Base-by-base conservation (phyloP, 1,140 invertebrate species). In the Rhysida immarginata region DNA sequence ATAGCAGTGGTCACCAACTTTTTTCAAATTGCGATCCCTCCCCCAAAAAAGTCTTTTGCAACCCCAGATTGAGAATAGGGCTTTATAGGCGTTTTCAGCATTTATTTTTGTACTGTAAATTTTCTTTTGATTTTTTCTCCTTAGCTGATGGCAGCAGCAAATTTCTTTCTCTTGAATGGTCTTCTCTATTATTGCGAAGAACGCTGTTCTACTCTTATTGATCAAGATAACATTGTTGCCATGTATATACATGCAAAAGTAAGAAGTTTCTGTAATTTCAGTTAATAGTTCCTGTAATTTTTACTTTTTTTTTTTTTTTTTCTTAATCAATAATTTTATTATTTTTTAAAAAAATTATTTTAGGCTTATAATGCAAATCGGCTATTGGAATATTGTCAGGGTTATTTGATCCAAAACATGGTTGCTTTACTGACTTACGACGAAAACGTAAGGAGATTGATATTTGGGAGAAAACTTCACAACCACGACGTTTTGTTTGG, bases 191-290 rank as follows among this genome's bases (percentile, higher is more conserved):
- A 84, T 64, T 92, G 88, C 63, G 88, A 93, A 69, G 81, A 82
- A 0, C 77, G 85, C 49, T 89, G 87, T 64, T 87, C 87, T 1
- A 77, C 80, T 51, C 80, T 87, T 70, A 80, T 92, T 2, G 83
- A 87, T 64, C 75, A 89, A 51, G 87, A 92, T 63, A 91, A 91
- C 67, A 83, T 92, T 56, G 87, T 91, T 27, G 87, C 87, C 26
- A 87, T 92, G 75, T 92, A 92, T 64, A 90, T 92, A 64, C 88
- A 92, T 66, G 88, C 88, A 29, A 92, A 91, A 80, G 85, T 88
- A 73, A 53, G 52, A 35, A 8, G 16, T 35, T 35, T 59, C 1
- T 23, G 20, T 55, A 24, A 55, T 2, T 13, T 24, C 16, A n/a
- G n/a, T n/a, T n/a, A n/a, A n/a, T n/a, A n/a, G n/a, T n/a, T n/a